Base-by-base conservation (phyloP, 1,140 invertebrate species). In the Calliopsis andreniformis region DNA sequence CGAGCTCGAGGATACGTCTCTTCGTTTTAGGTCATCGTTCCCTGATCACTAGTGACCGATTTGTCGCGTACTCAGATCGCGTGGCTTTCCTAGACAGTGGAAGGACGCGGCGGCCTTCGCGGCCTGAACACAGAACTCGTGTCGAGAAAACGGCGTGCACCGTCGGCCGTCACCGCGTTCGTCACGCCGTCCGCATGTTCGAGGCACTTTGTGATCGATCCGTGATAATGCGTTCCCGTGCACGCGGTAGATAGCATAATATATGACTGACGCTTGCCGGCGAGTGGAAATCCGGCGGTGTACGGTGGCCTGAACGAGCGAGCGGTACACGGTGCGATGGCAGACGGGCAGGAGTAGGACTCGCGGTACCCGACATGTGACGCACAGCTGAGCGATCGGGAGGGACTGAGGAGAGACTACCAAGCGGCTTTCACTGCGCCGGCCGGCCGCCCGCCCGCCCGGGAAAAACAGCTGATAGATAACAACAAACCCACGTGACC, bases 401-500 rank as follows among this genome's bases (percentile, higher is more conserved):
- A 88, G 83, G 86, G 85, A 91, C 90, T 91, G 89, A 89, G 59
- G 84, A 79, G 59, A 75, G 76, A 81, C 78, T 63, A 78, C 47
- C 45, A 80, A 78, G 78, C 83, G 78, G 86, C 82, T 88, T 88
- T 88, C 87, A 86, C 87, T 84, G 84, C 87, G 83, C 85, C 85
- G 86, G 84, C 84, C 84, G 88, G 87, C 87, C 84, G 81, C 70
- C 68, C 85, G 85, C 78, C 86, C 85, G 86, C 86, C 87, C 88
- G 89, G 90, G 89, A 87, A 89, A 91, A 92, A 93, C 92, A 93
- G 92, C 93, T 93, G 92, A 93, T 91, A 93, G 93, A 93, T 93
- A 93, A 93, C 93, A 93, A 93, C 93, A 93, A 94, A 93, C 82
- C 92, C 93, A 94, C 93, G 93, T 93, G 92, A 93, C 83, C 81